Evolutionary conservation across 2,113 vertebrate species (phyloP), one percentile per base, ranked within the genome.

Genomic region (Stegostoma tigrinum): DNA sequence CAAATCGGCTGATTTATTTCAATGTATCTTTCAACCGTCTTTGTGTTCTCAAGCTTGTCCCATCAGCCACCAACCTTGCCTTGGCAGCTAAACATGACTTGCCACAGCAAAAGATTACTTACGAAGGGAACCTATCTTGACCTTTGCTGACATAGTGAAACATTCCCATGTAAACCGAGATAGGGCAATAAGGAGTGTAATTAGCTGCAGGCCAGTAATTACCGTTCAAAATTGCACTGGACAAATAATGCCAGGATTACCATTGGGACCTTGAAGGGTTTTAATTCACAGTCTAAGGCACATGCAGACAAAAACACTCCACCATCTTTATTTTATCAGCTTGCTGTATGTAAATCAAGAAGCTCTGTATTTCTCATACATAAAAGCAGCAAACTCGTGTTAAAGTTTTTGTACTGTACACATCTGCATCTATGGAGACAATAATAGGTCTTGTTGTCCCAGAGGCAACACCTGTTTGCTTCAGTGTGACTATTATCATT

Each of bases 151-250:
- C 97, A 97, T 96, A 96, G 96, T 96, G 95, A 96, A 95, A 95
- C 96, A 91, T 96, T 96, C 95, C 96, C 75, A 96, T 97, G 98
- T 97, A 98, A 98, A 96, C 97, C 78, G 97, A 98, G 97, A 98
- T 97, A 95, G 68, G 24, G 94, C 94, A 95, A 48, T 75, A 95
- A 95, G 67, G 97, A 95, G 96, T 96, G 97, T 98, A 98, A 98
- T 98, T 98, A 97, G 97, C 97, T 97, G 97, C 97, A 97, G 97
- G 97, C 97, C 97, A 97, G 96, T 97, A 97, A 98, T 97, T 97
- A 97, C 96, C 95, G 96, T 96, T 96, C 97, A 97, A 97, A 97
- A 98, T 97, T 97, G 96, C 97, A 97, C 96, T 97, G 97, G 97
- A 97, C 97, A 97, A 86, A 96, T 97, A 96, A 97, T 97, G 97